A percentile compares a stretch with the other conserved stretches of the same genome.
Conservation (phyloP, 2,113 vertebrate genomes). For the Eolophus roseicapilla region DNA sequence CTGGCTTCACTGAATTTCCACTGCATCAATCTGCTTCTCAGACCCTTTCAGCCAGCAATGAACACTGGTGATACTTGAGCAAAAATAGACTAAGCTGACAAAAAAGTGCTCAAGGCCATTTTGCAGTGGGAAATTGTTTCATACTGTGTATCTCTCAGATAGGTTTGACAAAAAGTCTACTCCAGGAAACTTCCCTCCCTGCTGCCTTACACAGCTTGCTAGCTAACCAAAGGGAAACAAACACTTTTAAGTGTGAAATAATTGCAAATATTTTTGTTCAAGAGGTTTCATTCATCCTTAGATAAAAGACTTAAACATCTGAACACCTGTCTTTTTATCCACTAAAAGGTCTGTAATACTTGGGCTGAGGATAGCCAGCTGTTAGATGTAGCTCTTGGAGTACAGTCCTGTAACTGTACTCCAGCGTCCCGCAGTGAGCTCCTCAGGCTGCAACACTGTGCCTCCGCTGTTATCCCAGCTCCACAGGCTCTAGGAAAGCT, state of each 20-base stretch:
- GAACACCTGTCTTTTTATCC: neutral
- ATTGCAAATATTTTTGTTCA: neutral
- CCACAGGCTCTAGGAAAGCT: neutral
- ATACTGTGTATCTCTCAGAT: neutral
- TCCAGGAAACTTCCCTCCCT: neutral
- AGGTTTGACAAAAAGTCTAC: neutral
- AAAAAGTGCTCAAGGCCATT: neutral
- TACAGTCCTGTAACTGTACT: neutral
- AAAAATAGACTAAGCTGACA: neutral
- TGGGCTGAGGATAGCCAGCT: neutral
- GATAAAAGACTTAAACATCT: neutral
- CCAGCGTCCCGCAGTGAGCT: neutral
- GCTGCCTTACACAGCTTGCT: neutral
- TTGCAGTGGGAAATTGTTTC: neutral
- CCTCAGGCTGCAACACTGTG: neutral
- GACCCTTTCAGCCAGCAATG: neutral
- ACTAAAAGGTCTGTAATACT: neutral
- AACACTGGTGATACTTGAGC: neutral
- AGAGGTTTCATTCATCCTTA: neutral
- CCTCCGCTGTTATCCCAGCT: neutral
- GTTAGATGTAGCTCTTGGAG: neutral
- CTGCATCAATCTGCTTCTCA: neutral
- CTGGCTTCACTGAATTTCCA: neutral
- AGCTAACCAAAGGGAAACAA: neutral
- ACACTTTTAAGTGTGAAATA: neutral